Evolutionary conservation across 2,113 vertebrate genomes (phyloP).

Genomic region (Tapirus terrestris): DNA sequence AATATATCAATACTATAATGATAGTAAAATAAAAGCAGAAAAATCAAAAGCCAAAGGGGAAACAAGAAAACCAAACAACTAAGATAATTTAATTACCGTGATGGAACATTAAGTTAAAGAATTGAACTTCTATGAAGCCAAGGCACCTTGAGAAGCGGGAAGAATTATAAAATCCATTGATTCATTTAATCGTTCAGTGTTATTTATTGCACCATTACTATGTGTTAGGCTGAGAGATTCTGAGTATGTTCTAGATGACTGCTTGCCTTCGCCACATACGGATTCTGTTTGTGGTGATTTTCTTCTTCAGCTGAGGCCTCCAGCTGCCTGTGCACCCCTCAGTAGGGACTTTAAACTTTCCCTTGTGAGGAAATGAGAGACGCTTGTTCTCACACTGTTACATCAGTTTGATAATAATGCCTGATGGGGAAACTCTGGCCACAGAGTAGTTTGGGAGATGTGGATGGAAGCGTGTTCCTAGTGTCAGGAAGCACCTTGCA

Average conservation of each 20-base stretch:
- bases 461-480: background rate
- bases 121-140: background rate
- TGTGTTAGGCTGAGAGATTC: background rate
- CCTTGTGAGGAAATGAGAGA: background rate
- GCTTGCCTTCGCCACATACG: background rate
- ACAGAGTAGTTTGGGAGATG: background rate
- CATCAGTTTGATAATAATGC: background rate
- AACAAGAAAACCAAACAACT: background rate
- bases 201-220: background rate
- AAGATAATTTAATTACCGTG: background rate
- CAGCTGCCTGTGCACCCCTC: background rate
- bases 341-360: background rate
- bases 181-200: background rate
- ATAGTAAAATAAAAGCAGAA: background rate
- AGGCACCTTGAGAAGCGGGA: background rate
- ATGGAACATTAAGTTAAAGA: constrained; percentile 7
- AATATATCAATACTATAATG: background rate
- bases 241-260: background rate
- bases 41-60: background rate
- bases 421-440: background rate
- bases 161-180: background rate
- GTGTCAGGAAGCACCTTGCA: background rate
- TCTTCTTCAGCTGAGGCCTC: background rate
- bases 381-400: background rate
- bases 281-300: background rate